Base-by-base conservation (phyloP, 2,888 invertebrate genomes). In the Rhamphomyia laevipes region DNA sequence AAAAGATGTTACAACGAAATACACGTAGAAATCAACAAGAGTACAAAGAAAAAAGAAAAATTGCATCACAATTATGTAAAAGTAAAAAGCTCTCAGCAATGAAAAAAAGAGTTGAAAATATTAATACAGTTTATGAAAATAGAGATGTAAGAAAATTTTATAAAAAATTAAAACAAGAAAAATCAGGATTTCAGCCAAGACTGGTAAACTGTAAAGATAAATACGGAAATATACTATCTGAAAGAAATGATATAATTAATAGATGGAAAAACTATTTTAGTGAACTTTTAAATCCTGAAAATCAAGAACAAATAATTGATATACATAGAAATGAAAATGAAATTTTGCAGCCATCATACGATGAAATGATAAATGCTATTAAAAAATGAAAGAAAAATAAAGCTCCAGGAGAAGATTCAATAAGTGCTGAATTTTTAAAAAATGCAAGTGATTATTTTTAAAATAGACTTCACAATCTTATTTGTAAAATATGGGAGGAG, bases 401-500 rank as follows among this genome's bases (percentile, higher is more conserved):
- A 35, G 47, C 43, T 5, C 37, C 47, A 15, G 46, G 47, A 13
- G 16, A n/a, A 18, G 42, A 47, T 13, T n/a, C 30, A n/a, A 35
- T 47, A n/a, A 17, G 42, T 31, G 43, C 47, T 23, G 47, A 47
- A 15, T 35, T 47, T 21, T 16, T 38, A 7, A 42, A 47, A 43
- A 12, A 1, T 12, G 43, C 33, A 33, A 42, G 42, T n/a, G 33
- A 33, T 15, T 10, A 27, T 23, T 11, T 42, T 13, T 13, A 21
- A 2, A 16, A 23, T 11, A 13, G 2, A 18, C n/a, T 43, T 30
- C 35, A 33, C 18, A 7, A 13, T 13, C 10, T 38, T 5, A 11
- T 46, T 15, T 13, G 15, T 3, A 9, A 15, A 40, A 23, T 23
- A 21, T 46, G 46, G 40, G 18, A 27, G 10, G 21, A 38, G 10